phyloP scores from a whole-genome alignment of 2,888 invertebrate species.

The Drosophila setosimentum region DNA sequence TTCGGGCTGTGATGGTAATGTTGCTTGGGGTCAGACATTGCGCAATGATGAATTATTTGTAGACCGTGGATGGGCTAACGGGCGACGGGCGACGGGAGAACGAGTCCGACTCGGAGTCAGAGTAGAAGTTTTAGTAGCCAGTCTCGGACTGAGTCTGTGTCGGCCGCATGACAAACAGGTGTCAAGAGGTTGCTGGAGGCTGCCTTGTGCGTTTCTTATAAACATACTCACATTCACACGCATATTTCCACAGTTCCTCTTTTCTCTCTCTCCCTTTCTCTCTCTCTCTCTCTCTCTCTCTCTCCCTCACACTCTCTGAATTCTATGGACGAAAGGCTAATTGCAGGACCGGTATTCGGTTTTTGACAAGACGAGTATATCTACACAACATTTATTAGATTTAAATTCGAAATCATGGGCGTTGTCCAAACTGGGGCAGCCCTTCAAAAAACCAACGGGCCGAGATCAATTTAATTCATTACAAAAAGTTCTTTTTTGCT shows the following conservation, averaged over 20 bases:
- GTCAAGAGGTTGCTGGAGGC: constrained; percentile 67
- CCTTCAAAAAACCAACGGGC: constrained; percentile 3
- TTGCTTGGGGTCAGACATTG: constrained; percentile 58
- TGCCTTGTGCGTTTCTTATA: constrained; percentile 13
- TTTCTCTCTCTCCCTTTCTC: background rate
- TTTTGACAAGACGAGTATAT: constrained; percentile 11
- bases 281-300: background rate
- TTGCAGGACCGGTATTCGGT: constrained; percentile 24
- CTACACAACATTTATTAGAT: constrained; percentile 70
- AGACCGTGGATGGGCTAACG: constrained; percentile 54
- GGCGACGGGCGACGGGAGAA: constrained; percentile 4
- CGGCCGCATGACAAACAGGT: constrained; percentile 76
- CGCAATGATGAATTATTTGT: constrained; percentile 81
- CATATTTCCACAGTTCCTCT: constrained; percentile 1
- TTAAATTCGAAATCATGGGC: constrained; percentile 48
- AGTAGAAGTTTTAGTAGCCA: constrained; percentile 4
- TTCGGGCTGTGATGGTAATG: constrained; percentile 42
- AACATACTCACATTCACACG: constrained; percentile 9
- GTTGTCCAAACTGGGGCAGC: constrained; percentile 61
- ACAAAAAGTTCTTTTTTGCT: constrained; percentile 51
- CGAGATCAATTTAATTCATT: constrained; percentile 76
- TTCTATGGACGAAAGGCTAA: constrained; percentile 15
- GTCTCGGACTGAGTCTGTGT: constrained; percentile 5
- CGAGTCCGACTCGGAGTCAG: background rate
- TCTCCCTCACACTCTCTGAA: background rate